Evolutionary conservation across 2,888 invertebrate genomes (phyloP).

Genomic region (Stramonita haemastoma): DNA sequence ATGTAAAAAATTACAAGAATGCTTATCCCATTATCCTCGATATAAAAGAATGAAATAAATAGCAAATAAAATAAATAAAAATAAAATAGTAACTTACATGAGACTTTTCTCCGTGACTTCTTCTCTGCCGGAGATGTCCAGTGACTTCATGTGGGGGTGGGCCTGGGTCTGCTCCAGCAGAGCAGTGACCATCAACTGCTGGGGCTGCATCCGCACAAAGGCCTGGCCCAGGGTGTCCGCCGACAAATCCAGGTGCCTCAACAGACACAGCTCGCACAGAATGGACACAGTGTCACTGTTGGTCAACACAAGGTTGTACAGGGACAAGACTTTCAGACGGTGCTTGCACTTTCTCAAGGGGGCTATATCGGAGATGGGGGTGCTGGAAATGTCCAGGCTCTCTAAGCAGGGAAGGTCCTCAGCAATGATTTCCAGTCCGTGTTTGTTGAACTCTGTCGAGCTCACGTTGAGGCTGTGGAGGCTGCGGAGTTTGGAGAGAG

Average conservation of each 20-base stretch:
- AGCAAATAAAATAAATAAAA: neutral
- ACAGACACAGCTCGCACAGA: constrained; percentile 79
- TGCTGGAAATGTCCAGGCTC: constrained; percentile 84
- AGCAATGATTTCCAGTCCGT: constrained; percentile 83
- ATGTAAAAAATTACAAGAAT: too few relatives aligned
- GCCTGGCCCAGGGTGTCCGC: constrained; percentile 78
- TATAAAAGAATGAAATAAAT: too few relatives aligned
- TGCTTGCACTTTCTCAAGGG: constrained; percentile 81
- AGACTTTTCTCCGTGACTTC: constrained; percentile 79
- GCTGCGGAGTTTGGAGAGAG: constrained; percentile 82
- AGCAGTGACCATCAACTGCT: constrained; percentile 64
- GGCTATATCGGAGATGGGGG: constrained; percentile 82
- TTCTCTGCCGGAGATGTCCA: constrained; percentile 84
- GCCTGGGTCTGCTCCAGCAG: constrained; percentile 65
- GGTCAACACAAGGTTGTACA: constrained; percentile 81
- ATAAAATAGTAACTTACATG: constrained; percentile 74
- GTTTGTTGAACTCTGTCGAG: constrained; percentile 84
- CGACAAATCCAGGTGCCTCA: constrained; percentile 82
- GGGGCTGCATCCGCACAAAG: constrained; percentile 79
- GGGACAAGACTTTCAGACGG: constrained; percentile 81
- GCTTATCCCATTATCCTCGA: too few relatives aligned
- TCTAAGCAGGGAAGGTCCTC: constrained; percentile 83
- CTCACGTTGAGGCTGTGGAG: constrained; percentile 82
- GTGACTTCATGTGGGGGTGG: constrained; percentile 81
- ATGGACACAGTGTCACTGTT: constrained; percentile 77